phyloP scores from a whole-genome alignment of 2,888 invertebrate species.

The Hyppa rectilinea region DNA sequence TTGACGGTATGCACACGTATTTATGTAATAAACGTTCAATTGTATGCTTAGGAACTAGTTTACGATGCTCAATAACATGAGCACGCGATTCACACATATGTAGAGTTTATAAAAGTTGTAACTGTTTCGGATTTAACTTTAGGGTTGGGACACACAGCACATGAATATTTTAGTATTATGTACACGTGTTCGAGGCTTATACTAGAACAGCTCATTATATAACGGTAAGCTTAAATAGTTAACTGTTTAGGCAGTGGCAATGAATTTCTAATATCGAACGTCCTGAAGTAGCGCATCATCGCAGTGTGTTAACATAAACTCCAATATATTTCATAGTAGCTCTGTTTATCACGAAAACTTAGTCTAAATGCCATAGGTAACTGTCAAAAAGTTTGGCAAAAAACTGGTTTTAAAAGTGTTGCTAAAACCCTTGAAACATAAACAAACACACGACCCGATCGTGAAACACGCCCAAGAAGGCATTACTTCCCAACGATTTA shows the following conservation, averaged over 20 bases:
- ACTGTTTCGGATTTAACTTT: background rate
- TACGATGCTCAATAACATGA: constrained; percentile 16
- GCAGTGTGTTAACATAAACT: background rate
- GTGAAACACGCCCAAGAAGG: constrained; percentile 23
- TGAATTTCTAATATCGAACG: background rate
- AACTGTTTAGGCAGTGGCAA: background rate
- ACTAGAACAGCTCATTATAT: background rate
- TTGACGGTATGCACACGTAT: constrained; percentile 18
- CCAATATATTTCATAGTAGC: background rate
- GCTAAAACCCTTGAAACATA: background rate
- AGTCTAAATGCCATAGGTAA: background rate
- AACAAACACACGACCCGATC: constrained; percentile 12
- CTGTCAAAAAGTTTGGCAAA: background rate
- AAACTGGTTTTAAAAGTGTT: background rate
- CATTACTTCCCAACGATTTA: constrained; percentile 28
- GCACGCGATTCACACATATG: constrained; percentile 28
- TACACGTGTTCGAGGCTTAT: background rate
- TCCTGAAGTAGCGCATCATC: background rate
- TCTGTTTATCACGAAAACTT: background rate
- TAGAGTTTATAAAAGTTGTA: constrained; percentile 3
- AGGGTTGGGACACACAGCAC: background rate
- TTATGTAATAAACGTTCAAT: constrained; percentile 34
- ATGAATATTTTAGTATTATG: constrained; percentile 3
- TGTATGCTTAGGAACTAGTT: constrained; percentile 27
- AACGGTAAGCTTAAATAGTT: background rate